phyloP scores from a whole-genome alignment of 2,113 vertebrate species.

The Anguilla rostrata region DNA sequence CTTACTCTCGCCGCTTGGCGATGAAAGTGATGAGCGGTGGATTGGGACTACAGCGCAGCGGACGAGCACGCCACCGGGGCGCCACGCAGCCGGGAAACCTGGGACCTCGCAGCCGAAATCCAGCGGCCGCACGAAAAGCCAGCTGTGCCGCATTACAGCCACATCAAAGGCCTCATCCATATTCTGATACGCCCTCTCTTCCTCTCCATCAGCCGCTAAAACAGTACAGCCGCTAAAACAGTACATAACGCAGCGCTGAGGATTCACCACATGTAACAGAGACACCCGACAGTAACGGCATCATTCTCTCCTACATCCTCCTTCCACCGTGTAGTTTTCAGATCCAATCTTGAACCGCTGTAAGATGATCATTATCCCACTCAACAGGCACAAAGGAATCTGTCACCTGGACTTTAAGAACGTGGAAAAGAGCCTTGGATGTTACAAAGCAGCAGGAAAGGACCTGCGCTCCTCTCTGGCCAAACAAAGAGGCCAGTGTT shows the following conservation, averaged over 20 bases:
- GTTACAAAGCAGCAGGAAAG: slow-evolving; percentile 38
- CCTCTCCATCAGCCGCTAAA: background rate
- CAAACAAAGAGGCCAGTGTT: slow-evolving; percentile 61
- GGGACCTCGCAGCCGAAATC: background rate
- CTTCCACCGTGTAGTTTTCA: background rate
- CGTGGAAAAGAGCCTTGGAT: slow-evolving; percentile 46
- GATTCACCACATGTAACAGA: background rate
- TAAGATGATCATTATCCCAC: background rate
- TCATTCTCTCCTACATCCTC: background rate
- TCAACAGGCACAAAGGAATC: slow-evolving; percentile 43
- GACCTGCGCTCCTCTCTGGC: slow-evolving; percentile 28
- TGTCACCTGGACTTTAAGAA: slow-evolving; percentile 43
- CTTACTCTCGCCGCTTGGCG: too few relatives aligned
- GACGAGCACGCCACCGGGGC: background rate
- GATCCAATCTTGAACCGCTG: background rate
- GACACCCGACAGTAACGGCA: background rate
- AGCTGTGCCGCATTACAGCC: background rate
- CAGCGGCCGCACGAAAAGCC: background rate
- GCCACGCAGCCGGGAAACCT: background rate
- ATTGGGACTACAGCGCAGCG: background rate
- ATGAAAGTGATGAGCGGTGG: background rate
- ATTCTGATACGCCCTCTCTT: background rate
- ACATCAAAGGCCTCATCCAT: background rate
- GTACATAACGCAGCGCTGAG: background rate
- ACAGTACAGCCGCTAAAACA: background rate